Evolutionary conservation across 1,140 invertebrate genomes (phyloP).

Genomic region (Aleiodes sp.): DNA sequence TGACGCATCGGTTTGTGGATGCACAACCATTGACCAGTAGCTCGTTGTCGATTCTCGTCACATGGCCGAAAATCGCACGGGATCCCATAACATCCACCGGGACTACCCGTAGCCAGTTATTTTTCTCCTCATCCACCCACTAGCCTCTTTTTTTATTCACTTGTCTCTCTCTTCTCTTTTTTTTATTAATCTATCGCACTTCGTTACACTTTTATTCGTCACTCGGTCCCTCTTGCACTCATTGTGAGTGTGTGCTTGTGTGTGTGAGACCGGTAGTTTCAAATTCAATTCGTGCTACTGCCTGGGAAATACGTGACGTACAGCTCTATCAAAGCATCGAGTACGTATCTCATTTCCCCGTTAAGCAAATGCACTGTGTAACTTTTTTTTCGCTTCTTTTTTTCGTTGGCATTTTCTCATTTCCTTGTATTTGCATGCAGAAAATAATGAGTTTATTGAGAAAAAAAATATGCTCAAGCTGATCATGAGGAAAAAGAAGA

Average conservation of each 20-base stretch:
- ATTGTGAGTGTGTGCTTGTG: not conserved
- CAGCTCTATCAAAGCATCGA: constrained; percentile 14
- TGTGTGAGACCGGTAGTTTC: not conserved
- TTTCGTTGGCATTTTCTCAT: not conserved
- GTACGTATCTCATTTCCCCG: constrained; percentile 16
- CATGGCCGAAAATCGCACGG: constrained; percentile 10
- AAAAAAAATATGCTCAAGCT: not conserved
- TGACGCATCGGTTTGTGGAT: constrained; percentile 6
- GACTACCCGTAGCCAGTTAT: constrained; percentile 9
- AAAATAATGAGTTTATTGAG: constrained; percentile 12
- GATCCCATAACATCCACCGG: constrained; percentile 23
- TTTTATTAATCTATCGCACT: not conserved
- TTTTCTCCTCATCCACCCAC: not conserved
- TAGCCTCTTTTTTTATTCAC: no score
- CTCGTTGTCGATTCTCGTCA: constrained; percentile 30
- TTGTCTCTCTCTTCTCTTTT: no score
- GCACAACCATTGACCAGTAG: constrained; percentile 6
- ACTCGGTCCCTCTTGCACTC: constrained; percentile 3
- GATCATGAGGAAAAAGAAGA: no score
- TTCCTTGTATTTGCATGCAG: not conserved
- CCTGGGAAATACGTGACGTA: constrained; percentile 8
- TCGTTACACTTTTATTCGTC: constrained; percentile 4
- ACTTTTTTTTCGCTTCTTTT: not conserved
- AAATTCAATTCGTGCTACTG: constrained; percentile 11
- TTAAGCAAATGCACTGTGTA: constrained; percentile 8